These are phyloP conservation scores for Cephalotes varians DNA, from an alignment of 2,888 invertebrate genomes.

Conservation along the genomic window DNA sequence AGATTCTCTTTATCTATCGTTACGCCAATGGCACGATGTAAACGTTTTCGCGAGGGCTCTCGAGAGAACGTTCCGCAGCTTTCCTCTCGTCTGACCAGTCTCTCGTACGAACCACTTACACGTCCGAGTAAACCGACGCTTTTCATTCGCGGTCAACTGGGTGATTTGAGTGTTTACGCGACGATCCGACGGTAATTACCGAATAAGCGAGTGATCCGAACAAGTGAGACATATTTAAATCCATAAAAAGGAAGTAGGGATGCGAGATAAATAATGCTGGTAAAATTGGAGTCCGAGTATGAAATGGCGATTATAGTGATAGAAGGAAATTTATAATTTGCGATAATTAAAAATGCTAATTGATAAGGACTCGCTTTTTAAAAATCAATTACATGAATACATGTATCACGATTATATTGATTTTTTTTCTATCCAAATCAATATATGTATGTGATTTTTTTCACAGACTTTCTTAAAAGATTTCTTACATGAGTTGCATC, in stretches of 20 bases:
- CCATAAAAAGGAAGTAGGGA: background rate
- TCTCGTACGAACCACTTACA: slow-evolving; percentile 48
- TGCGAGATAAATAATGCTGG: background rate
- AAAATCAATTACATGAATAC: background rate
- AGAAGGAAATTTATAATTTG: background rate
- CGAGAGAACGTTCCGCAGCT: slow-evolving; percentile 37
- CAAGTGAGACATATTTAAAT: slow-evolving; percentile 10
- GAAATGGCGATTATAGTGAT: background rate
- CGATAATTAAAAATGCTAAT: background rate
- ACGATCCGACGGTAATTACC: slow-evolving; percentile 38
- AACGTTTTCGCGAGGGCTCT: slow-evolving; percentile 47
- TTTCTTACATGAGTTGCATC: no score
- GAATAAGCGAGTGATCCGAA: slow-evolving; percentile 3
- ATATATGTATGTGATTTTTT: background rate
- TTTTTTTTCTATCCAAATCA: background rate
- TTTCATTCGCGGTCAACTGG: slow-evolving; percentile 40
- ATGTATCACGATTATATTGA: background rate
- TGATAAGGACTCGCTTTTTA: background rate
- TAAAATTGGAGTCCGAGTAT: background rate
- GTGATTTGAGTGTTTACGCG: slow-evolving; percentile 48
- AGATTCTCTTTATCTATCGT: slow-evolving; percentile 18
- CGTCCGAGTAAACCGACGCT: slow-evolving; percentile 35
- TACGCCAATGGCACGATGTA: slow-evolving; percentile 43
- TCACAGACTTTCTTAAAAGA: no score
- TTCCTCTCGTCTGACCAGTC: slow-evolving; percentile 41